Base-by-base conservation (phyloP, 1,140 invertebrate species). In the Heliconius nattereri region DNA sequence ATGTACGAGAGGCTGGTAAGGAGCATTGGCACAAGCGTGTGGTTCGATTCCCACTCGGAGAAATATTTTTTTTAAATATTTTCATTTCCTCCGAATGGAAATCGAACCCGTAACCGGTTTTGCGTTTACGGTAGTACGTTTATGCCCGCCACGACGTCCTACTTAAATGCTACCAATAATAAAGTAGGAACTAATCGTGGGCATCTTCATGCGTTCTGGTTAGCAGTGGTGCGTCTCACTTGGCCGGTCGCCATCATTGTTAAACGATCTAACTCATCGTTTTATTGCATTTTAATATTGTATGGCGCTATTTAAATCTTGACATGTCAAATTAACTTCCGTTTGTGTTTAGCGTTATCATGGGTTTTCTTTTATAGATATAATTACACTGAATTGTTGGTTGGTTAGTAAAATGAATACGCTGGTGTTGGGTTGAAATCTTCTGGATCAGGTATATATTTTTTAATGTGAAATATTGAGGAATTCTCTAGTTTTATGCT, bases 181-280 rank as follows among this genome's bases (percentile, higher is more conserved):
- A 66, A 29, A 66, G 26, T 66, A 29, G n/a, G 60, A 26, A 13
- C 9, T 66, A 66, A 76, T 76, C 74, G 74, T 76, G 32, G 23
- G 71, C 70, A 78, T 78, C 76, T 78, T 49, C n/a, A 78, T 78
- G 76, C 49, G 32, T 73, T 78, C 76, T 78, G 45, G 70, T 78
- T 57, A 78, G 45, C 70, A n/a, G 72, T 72, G 76, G 49, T 37
- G 75, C n/a, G 76, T 72, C 49, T 72, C 76, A 78, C 23, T 78
- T 78, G 76, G 76, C 70, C 49, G 71, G 37, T 1, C 71, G 76
- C 76, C 76, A 78, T 78, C 71, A 78, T 78, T 78, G 76, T 78
- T 78, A 16, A 66, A 66, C 60, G 26, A 66, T 66, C 60, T 66
- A 26, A 66, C 23, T 66, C 23, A 23, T 66, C 60, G 60, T 66